Evolutionary conservation across 37 sponge, comb jelly and placozoan genomes (phyloP).

Genomic region (Hormiphora californensis): DNA sequence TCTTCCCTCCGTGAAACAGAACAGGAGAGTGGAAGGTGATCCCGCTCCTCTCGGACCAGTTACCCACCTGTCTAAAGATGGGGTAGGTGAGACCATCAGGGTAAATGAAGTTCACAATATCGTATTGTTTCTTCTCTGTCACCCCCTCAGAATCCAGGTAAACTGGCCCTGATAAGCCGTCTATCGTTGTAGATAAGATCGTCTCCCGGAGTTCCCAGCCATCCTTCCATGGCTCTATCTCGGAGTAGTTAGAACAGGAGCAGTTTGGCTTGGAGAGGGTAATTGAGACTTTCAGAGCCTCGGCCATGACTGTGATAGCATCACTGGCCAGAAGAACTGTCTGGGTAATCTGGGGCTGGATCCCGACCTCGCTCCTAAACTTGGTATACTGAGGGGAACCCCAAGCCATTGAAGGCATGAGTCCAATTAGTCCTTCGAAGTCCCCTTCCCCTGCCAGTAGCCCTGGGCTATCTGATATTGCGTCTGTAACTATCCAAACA

Average conservation of each 20-base stretch:
- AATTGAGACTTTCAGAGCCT: not conserved
- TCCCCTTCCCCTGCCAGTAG: not conserved
- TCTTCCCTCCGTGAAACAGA: not conserved
- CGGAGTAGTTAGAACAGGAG: not conserved
- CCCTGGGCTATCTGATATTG: not conserved
- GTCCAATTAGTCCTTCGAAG: conserved; percentile 4
- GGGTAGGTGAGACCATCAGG: not conserved
- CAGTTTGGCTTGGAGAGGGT: not conserved
- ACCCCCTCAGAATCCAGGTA: not conserved
- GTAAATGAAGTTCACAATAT: conserved; percentile 31
- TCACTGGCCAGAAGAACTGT: too few species aligned
- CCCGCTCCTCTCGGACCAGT: not conserved
- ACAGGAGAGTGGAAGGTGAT: not conserved
- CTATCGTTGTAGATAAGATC: not conserved
- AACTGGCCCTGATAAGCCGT: not conserved
- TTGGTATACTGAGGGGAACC: not conserved
- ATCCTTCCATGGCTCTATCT: not conserved
- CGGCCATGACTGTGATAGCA: not conserved
- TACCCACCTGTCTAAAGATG: not conserved
- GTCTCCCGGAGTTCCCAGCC: not conserved
- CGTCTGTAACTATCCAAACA: conserved; percentile 50
- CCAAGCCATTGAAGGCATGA: not conserved
- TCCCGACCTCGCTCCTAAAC: not conserved
- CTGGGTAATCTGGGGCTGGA: not conserved
- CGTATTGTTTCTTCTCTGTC: not conserved